Conservation (phyloP, 2,113 vertebrate species). For the Chelonoidis abingdonii region DNA sequence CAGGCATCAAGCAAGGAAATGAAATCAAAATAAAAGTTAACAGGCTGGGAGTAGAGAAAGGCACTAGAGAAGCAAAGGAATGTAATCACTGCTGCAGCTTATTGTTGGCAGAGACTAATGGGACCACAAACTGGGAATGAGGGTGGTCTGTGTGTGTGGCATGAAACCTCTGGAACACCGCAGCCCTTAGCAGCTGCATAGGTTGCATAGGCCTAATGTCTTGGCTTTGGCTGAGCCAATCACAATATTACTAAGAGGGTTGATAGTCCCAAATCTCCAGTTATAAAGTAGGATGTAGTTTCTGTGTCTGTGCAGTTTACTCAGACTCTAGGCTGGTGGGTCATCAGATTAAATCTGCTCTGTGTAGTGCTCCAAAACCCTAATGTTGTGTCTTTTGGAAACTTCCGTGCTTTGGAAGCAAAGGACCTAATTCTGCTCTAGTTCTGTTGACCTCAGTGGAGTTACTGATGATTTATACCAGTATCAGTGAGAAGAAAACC, state of each 20-base stretch:
- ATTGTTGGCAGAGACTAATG: background rate
- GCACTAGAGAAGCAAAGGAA: background rate
- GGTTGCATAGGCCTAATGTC: background rate
- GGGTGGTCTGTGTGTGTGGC: background rate
- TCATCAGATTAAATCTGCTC: background rate
- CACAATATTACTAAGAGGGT: background rate
- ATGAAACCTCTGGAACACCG: background rate
- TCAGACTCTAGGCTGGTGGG: background rate
- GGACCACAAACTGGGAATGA: fast-evolving
- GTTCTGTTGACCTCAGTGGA: background rate
- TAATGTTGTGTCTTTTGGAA: background rate
- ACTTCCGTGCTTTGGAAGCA: background rate
- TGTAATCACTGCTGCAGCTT: background rate
- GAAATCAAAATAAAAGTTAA: background rate
- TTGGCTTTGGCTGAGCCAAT: background rate
- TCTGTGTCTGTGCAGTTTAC: background rate
- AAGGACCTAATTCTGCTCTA: background rate
- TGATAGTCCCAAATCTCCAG: background rate
- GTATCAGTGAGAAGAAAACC: background rate
- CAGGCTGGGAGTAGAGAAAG: background rate
- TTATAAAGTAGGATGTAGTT: background rate
- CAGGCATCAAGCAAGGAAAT: background rate
- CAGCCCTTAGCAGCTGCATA: fast-evolving
- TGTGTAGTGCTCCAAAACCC: background rate
- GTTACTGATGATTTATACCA: background rate